Conservation (phyloP, 2,113 vertebrate genomes). For the Jaculus jaculus region DNA sequence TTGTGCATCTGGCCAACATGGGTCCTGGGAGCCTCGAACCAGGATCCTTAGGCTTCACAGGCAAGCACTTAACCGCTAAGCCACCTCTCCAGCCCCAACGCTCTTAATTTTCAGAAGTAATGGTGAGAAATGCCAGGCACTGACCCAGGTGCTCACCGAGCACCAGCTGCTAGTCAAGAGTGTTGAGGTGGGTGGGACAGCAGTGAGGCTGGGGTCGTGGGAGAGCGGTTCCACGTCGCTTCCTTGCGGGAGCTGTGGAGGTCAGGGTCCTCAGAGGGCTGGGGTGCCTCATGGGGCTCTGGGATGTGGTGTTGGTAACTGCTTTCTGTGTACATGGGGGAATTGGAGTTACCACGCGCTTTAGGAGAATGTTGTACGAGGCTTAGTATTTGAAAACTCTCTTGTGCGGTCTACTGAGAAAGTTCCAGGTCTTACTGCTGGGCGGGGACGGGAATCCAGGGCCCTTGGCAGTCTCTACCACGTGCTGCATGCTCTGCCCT, state of each 20-base stretch:
- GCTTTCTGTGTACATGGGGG: fast-evolving
- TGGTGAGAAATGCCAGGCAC: not conserved
- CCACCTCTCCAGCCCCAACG: too few species aligned
- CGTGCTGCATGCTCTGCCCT: too few species aligned
- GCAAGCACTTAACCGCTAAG: too few species aligned
- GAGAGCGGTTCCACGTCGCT: too few species aligned
- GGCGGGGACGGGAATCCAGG: not conserved
- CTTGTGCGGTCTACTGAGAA: too few species aligned
- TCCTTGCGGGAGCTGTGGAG: not conserved
- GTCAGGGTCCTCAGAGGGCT: not conserved
- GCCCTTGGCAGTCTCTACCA: not conserved
- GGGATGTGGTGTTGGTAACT: not conserved
- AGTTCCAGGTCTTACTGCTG: not conserved
- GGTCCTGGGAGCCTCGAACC: too few species aligned
- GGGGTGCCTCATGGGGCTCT: not conserved
- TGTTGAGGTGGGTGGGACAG: too few species aligned
- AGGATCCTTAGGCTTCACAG: too few species aligned
- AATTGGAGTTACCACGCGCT: fast-evolving
- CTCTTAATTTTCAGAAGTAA: not conserved
- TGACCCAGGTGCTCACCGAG: too few species aligned
- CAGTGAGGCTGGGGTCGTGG: not conserved
- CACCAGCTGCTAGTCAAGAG: not conserved
- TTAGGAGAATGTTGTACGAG: not conserved
- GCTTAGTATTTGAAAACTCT: too few species aligned
- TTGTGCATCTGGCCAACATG: too few species aligned